Percentiles rank a stretch among this genome's conserved stretches.
phyloP scores from a whole-genome alignment of 2,113 vertebrate genomes.

The Gorsachius goisagi region DNA sequence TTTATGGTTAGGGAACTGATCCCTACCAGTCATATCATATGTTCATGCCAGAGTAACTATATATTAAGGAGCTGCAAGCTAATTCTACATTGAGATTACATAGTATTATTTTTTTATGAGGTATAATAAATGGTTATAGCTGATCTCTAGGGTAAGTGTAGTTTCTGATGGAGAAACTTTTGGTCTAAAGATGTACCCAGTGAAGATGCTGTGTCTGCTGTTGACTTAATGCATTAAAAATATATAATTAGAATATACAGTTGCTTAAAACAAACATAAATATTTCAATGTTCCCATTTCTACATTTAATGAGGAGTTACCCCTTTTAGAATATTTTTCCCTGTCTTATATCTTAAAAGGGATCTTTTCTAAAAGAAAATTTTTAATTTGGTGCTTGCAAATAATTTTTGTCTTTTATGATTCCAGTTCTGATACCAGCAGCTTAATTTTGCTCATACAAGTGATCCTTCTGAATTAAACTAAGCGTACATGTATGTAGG shows the following conservation, averaged over 20 bases:
- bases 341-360: background rate
- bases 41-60: background rate
- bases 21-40: background rate
- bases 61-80: background rate
- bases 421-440: background rate
- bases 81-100: background rate
- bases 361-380: background rate
- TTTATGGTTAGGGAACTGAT: background rate
- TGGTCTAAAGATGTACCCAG: background rate
- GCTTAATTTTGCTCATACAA: background rate
- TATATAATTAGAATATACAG: background rate
- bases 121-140: background rate
- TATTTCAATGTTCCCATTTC: background rate
- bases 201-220: background rate
- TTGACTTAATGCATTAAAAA: background rate
- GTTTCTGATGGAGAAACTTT: background rate
- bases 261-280: background rate
- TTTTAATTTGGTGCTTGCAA: background rate
- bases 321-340: background rate
- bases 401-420: background rate
- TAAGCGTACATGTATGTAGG: background rate
- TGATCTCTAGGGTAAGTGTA: background rate
- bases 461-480: background rate
- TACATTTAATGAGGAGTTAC: background rate
- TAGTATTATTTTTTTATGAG: background rate